Evolutionary conservation across 2,797 vertebrate species (phyloP), one percentile per base, ranked within the genome.

Genomic region (Pogoniulus pusillus): DNA sequence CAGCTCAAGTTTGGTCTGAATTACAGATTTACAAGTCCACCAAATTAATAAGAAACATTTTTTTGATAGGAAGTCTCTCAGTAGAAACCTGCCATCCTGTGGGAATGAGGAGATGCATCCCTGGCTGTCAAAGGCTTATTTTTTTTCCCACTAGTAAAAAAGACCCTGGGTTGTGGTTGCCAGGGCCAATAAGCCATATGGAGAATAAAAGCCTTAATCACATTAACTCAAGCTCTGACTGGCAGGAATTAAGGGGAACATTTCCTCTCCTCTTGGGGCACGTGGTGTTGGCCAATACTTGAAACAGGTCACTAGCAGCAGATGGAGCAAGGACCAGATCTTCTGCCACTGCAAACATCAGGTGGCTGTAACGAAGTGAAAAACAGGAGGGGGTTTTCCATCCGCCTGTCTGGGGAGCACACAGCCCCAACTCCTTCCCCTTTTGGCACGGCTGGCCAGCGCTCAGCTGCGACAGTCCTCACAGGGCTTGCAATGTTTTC

Each of bases 181-280:
- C 54, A 70, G 49, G 57, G 54, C 80, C 17, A 88, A 82, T 63
- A 87, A 93, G 63, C 76, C 37, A 54, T n/a, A 69, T 1, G 47
- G 39, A 74, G 63, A 91, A 91, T 65, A 93, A 94, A 87, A 83
- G 37, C 63, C 30, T 85, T 95, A 95, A 95, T 88, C 90, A 89
- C 69, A 93, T 95, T 94, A 94, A 94, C 76, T 90, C 90, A 93
- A 90, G 63, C 84, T 78, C 79, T 85, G 73, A 93, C 34, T 65
- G 75, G 75, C 89, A 91, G 72, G 94, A 90, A 91, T 95, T 96
- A 93, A 82, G n/a, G 16, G 41, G 51, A 77, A 62, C 19, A 54
- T 81, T 93, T 89, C 87, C 87, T 91, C 79, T 94, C 79, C 82
- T 87, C 57, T 41, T 17, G 63, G 27, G 90, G 34, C 92, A 91